Evolutionary conservation across 2,888 invertebrate genomes (phyloP).

Genomic region (Prosapia bicincta): DNA sequence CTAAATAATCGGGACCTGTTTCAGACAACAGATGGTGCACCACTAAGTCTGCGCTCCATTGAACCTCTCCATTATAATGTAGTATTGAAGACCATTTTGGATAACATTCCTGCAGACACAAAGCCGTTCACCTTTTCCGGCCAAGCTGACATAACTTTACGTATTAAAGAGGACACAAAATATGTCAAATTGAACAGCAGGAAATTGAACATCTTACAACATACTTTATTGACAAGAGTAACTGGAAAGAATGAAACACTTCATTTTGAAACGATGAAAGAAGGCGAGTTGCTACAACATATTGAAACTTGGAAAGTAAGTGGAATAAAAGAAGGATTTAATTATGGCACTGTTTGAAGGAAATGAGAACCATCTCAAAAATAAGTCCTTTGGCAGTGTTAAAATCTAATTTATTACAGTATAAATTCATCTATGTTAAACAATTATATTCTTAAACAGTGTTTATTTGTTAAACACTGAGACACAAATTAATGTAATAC

Average conservation of each 20-base stretch:
- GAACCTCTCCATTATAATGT: not conserved
- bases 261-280: not conserved
- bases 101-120: not conserved
- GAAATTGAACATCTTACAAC: not conserved
- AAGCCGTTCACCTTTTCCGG: not conserved
- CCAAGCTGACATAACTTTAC: not conserved
- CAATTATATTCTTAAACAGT: no score
- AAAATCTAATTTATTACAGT: no score
- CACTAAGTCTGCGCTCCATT: not conserved
- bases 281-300: not conserved
- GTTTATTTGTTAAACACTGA: no score
- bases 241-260: not conserved
- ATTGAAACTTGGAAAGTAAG: not conserved
- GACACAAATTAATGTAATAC: no score
- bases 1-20: no score
- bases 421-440: no score
- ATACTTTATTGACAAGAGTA: not conserved
- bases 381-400: no score
- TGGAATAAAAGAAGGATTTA: no score
- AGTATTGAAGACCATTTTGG: not conserved
- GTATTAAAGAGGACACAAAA: not conserved
- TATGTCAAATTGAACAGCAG: not conserved
- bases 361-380: no score
- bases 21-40: not conserved
- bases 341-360: no score